These are phyloP conservation scores for Phalloptychus januarius DNA, from an alignment of 2,797 vertebrate species.

Conservation along the genomic window DNA sequence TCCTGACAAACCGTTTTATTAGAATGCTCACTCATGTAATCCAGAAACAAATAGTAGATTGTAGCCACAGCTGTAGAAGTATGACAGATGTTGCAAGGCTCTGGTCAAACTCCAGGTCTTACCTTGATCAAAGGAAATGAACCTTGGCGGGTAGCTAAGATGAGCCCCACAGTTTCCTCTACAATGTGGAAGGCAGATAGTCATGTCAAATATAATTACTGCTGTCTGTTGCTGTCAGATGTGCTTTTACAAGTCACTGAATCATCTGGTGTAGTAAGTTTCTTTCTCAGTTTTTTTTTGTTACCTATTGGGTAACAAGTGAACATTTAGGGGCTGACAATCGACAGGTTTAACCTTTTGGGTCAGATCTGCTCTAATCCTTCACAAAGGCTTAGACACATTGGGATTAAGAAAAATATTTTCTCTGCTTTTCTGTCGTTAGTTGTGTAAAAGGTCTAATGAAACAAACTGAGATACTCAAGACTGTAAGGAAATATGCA, in stretches of 20 bases:
- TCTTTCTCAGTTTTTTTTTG: background rate
- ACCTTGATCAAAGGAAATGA: background rate
- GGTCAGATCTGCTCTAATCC: background rate
- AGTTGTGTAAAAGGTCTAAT: conserved; percentile 7
- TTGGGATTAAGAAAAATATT: conserved; percentile 1
- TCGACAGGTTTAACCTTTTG: background rate
- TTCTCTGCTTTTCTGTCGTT: background rate
- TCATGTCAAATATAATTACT: background rate
- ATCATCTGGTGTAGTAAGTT: background rate
- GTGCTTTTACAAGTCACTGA: background rate
- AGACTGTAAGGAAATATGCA: background rate
- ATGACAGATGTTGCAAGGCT: background rate
- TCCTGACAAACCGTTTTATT: background rate
- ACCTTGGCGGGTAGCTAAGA: background rate
- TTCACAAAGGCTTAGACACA: background rate
- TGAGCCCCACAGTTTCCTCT: background rate
- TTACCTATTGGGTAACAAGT: background rate
- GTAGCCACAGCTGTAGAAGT: no score
- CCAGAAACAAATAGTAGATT: background rate
- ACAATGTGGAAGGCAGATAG: background rate
- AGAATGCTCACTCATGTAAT: background rate
- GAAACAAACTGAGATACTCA: conserved; percentile 4
- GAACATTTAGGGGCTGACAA: no score
- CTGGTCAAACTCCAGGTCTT: background rate
- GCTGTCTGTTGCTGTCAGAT: background rate